phyloP scores from a whole-genome alignment of 2,797 vertebrate species.

The Phylloscopus collybita region DNA sequence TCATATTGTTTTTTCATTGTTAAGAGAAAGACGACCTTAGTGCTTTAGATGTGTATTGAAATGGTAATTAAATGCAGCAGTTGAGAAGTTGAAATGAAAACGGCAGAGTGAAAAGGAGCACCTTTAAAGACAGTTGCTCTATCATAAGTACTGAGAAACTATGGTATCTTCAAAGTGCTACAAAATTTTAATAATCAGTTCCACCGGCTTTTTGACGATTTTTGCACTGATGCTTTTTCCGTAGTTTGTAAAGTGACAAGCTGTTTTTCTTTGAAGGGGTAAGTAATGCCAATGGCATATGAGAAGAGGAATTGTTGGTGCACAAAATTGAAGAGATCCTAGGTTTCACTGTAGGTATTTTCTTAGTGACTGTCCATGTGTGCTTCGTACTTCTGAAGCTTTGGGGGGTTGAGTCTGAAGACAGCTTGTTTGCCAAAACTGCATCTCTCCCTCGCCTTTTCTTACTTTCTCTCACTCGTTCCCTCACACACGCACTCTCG shows the following conservation, averaged over 20 bases:
- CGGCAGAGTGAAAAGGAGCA: background rate
- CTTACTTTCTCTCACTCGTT: background rate
- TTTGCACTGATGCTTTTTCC: background rate
- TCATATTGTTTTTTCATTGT: background rate
- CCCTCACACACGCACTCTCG: accelerated
- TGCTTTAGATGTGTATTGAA: background rate
- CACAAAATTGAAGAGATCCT: background rate
- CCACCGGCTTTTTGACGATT: background rate
- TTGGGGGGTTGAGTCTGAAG: background rate
- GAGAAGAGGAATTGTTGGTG: background rate
- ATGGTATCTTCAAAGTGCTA: background rate
- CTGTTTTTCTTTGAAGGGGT: background rate
- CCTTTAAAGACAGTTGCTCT: background rate
- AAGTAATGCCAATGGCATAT: background rate
- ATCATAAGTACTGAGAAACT: background rate
- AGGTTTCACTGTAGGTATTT: background rate
- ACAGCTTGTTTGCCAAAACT: background rate
- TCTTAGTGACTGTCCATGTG: accelerated
- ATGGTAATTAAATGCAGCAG: background rate
- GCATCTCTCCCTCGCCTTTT: background rate
- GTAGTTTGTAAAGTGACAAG: background rate
- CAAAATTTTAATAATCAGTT: background rate
- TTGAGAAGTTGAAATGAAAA: background rate
- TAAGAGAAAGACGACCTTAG: background rate
- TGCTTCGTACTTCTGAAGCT: background rate